Base-by-base conservation (phyloP, 2,797 vertebrate genomes). In the Sparidentex hasta region DNA sequence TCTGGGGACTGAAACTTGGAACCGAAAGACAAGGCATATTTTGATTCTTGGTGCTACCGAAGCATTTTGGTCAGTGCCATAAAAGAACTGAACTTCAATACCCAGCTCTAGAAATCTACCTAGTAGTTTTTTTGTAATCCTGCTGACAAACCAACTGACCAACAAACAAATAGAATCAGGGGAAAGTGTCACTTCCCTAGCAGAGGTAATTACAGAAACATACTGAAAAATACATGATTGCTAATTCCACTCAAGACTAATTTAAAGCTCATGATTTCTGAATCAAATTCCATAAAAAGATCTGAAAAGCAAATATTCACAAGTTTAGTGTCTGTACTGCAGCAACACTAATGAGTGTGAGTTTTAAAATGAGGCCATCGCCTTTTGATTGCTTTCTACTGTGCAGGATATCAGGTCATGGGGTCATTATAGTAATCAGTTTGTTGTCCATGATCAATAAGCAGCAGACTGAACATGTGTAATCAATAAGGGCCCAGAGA, bases 391-490 rank as follows among this genome's bases (percentile, higher is more conserved):
- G 66, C 18, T 44, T 67, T 61, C 51, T 56, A 23, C 71, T 54
- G 76, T 50, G 16, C 72, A 76, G 85, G 63, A 4, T 65, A 82
- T 41, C 0, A 2, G 78, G 82, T 84, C 68, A 73, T 27, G 55
- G 58, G 71, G 50, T 79, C 38, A 14, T 43, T 71, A 65, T 23
- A 46, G 18, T 83, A 71, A 85, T 87, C 82, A 74, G 74, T 81
- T 86, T 65, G 57, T 52, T 65, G 65, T 44, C 20, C 44, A 27
- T 38, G 59, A 86, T 90, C 88, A 78, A 90, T 90, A 81, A 23
- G 57, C 80, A 81, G 77, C 63, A 67, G 70, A 87, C 76, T 76
- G 66, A 76, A 69, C 50, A 59, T 66, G 64, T 68, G 41, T 51
- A 51, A 74, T 86, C 75, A 2, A 87, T 85, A 51, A 64, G 0